A percentile compares a stretch with the other conserved stretches of the same genome.
Conservation (phyloP, 2,113 vertebrate genomes). For the Alexandromys fortis region DNA sequence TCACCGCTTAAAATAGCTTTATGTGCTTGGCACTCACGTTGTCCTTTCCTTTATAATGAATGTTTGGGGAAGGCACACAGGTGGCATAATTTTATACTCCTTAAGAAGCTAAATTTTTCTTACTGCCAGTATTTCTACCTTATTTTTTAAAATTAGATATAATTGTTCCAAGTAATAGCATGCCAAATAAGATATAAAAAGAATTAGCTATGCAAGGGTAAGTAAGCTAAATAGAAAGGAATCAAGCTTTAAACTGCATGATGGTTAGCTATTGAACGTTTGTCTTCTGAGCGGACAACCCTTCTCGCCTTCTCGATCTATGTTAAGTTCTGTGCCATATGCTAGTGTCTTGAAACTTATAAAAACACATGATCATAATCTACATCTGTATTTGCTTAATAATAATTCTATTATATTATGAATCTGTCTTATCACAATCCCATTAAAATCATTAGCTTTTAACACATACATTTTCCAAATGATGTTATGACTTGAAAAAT, state of each 20-base stretch:
- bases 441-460: not conserved
- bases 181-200: not conserved
- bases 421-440: not conserved
- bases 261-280: not conserved
- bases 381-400: not conserved
- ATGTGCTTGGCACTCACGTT: slow-evolving; percentile 11
- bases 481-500: not conserved
- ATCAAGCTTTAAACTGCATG: not conserved
- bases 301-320: not conserved
- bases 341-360: not conserved
- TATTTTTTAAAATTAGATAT: slow-evolving; percentile 10
- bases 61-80: not conserved
- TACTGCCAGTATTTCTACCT: not conserved
- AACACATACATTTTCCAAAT: not conserved
- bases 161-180: not conserved
- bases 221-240: not conserved
- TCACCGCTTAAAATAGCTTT: not conserved
- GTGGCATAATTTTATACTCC: not conserved
- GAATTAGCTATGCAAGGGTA: not conserved
- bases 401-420: not conserved
- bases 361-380: not conserved
- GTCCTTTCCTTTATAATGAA: not conserved
- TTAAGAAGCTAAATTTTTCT: not conserved
- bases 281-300: not conserved
- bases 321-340: not conserved